Conservation (phyloP, 2,888 invertebrate species). For the Spodoptera picta region DNA sequence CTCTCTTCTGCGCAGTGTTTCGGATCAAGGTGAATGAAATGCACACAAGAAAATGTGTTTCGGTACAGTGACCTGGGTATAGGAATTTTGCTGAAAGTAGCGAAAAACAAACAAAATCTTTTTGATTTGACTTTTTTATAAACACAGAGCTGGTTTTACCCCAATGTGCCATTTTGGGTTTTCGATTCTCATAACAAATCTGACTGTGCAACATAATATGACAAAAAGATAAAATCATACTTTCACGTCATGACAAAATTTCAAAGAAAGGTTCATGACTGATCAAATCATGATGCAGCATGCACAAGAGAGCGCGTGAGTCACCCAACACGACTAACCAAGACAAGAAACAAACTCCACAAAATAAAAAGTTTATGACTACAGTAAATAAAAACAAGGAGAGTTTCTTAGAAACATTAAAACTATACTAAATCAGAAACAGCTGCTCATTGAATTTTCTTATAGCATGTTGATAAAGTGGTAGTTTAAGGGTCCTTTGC, state of each 20-base stretch:
- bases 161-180: too few species aligned
- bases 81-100: too few species aligned
- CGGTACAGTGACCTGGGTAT: too few species aligned
- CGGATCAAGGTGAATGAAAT: too few species aligned
- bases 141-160: too few species aligned
- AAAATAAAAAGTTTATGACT: slow-evolving; percentile 13
- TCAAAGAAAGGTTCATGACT: slow-evolving; percentile 6
- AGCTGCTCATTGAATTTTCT: slow-evolving; percentile 20
- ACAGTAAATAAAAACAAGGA: slow-evolving; percentile 9
- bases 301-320: slow-evolving; percentile 10
- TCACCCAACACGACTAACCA: slow-evolving; percentile 16
- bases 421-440: slow-evolving; percentile 17
- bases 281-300: slow-evolving; percentile 4
- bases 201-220: too few species aligned
- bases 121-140: too few species aligned
- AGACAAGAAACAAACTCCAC: slow-evolving; percentile 4
- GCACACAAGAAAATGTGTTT: too few species aligned
- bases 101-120: too few species aligned
- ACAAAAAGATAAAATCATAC: not conserved
- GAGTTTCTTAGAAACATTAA: slow-evolving; percentile 24
- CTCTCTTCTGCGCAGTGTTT: slow-evolving; percentile 4
- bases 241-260: slow-evolving; percentile 7
- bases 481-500: too few species aligned
- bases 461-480: too few species aligned
- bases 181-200: too few species aligned